Base-by-base conservation (phyloP, 1,140 invertebrate genomes). In the Maniola jurtina region DNA sequence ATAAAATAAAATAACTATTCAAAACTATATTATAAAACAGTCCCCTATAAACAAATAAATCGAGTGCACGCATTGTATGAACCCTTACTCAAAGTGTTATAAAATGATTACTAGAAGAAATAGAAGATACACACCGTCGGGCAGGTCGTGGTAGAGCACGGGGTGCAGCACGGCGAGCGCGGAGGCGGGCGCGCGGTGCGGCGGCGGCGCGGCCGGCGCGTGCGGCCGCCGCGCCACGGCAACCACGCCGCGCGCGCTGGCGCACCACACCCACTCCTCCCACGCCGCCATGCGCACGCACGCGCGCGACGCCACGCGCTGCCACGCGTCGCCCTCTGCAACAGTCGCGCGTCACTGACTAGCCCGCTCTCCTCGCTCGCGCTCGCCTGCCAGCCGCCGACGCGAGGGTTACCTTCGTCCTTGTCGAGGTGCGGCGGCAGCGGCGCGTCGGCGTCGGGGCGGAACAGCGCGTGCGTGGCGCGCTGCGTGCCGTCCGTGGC, bases 241-340 rank as follows among this genome's bases (percentile, higher is more conserved):
- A 57, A 61, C 42, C 63, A 81, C 60, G 0, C 77, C 83, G 56
- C 78, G 77, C 47, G 67, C 34, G 15, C 64, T 45, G 8, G 60
- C 82, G 72, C 83, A 84, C 79, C 78, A 81, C 73, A 81, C 58
- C 73, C 75, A 75, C 66, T 86, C 81, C 70, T 78, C 83, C 79
- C 77, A 81, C 71, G 70, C 78, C 6, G 64, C 69, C 66, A 77
- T 48, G 6, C 80, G 77, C 25, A 50, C n/a, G 70, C 83, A 86
- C 36, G 76, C 63, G 33, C 76, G 75, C 10, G 50, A 50, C 52
- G 58, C 48, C 59, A 72, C 71, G 34, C n/a, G 67, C 59, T 48
- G 55, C 73, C 61, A 69, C 42, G 48, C 73, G 35, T 8, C 64
- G 52, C 47, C 63, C 40, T 66, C 75, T 70, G 38, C 38, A 11